Conservation (phyloP, 2,888 invertebrate genomes). For the Acrobeloides nanus region DNA sequence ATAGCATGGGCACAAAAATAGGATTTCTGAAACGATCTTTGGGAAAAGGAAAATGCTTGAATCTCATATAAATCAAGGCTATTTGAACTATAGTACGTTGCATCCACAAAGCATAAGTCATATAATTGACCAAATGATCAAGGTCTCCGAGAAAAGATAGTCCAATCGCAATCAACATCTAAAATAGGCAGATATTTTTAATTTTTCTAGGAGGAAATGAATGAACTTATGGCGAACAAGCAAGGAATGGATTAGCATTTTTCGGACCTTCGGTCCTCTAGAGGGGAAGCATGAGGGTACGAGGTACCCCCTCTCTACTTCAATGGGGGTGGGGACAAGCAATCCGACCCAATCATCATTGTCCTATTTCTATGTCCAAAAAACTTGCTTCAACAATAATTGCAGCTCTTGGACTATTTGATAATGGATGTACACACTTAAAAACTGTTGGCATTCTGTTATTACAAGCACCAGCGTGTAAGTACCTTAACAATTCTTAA, state of each 20-base stretch:
- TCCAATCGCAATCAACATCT: conserved; percentile 33
- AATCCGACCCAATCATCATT: too few relatives aligned
- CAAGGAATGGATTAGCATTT: too few relatives aligned
- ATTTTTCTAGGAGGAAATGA: conserved; percentile 4
- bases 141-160: conserved; percentile 42
- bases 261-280: too few relatives aligned
- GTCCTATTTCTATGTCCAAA: neutral
- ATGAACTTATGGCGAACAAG: too few relatives aligned
- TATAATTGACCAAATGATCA: conserved; percentile 43
- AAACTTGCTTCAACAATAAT: conserved; percentile 32
- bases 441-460: conserved; percentile 31
- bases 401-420: conserved; percentile 34
- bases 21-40: conserved; percentile 28
- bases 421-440: conserved; percentile 24
- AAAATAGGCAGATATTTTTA: conserved; percentile 2
- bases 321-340: too few relatives aligned
- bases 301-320: too few relatives aligned
- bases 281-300: too few relatives aligned
- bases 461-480: conserved; percentile 28
- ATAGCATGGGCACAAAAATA: conserved; percentile 33
- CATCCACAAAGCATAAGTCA: conserved; percentile 41
- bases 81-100: conserved; percentile 27
- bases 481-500: conserved; percentile 22
- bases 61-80: conserved; percentile 30
- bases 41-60: conserved; percentile 5